Conservation (phyloP, 2,113 vertebrate genomes). For the Onychostoma macrolepis region DNA sequence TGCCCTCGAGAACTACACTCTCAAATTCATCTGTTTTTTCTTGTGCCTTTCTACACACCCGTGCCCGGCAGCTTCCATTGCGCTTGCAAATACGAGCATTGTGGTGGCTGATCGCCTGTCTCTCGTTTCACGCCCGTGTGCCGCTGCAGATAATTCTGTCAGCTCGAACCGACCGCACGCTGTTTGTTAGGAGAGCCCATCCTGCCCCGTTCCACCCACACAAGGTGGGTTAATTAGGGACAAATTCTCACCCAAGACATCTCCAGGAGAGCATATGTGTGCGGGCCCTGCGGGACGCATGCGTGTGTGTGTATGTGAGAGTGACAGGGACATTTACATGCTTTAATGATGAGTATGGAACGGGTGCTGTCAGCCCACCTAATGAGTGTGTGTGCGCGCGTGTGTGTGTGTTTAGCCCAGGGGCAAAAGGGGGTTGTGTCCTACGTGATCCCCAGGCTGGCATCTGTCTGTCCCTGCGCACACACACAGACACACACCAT, state of each 20-base stretch:
- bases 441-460: conserved; percentile 61
- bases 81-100: not conserved
- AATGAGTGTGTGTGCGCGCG: conserved; percentile 66
- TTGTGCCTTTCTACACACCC: not conserved
- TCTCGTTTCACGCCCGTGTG: not conserved
- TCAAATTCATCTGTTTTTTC: not conserved
- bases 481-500: conserved; percentile 20
- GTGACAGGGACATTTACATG: conserved; percentile 79
- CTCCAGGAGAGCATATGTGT: conserved; percentile 40
- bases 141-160: conserved; percentile 32
- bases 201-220: conserved; percentile 13
- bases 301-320: conserved; percentile 59
- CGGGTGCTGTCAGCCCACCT: conserved; percentile 75
- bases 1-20: not conserved
- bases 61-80: not conserved
- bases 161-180: not conserved
- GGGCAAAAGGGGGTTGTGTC: conserved; percentile 50
- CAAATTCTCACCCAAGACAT: conserved; percentile 24
- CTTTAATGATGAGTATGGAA: conserved; percentile 80
- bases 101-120: not conserved
- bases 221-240: conserved; percentile 45
- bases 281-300: not conserved
- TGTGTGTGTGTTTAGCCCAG: conserved; percentile 54
- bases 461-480: conserved; percentile 67
- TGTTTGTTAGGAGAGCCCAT: conserved; percentile 21